Evolutionary conservation across 2,113 vertebrate species (phyloP).

Genomic region (Ellobius talpinus): DNA sequence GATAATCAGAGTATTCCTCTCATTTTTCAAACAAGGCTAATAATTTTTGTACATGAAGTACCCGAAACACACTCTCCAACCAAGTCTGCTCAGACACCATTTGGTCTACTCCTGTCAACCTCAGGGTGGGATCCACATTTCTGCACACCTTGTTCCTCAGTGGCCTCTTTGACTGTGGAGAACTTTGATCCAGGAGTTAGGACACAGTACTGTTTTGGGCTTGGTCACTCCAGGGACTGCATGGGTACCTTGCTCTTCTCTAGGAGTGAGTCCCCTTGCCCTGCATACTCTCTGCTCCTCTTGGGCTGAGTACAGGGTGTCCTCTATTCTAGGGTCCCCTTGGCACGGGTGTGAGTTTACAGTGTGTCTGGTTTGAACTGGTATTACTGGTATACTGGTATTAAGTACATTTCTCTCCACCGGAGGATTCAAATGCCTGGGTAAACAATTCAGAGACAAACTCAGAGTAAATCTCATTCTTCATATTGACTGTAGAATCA

Average conservation of each 20-base stretch:
- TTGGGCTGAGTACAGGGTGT: neutral
- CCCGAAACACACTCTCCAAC: neutral
- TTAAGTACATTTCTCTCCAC: neutral
- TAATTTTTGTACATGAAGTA: neutral
- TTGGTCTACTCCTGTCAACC: neutral
- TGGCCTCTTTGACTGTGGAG: neutral
- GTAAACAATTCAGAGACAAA: conserved; percentile 7
- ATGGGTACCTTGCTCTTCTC: neutral
- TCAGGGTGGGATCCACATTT: too few relatives aligned
- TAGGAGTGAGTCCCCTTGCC: neutral
- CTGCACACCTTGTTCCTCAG: neutral
- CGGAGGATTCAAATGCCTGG: neutral
- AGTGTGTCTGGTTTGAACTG: neutral
- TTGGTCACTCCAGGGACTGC: neutral
- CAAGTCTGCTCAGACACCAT: neutral
- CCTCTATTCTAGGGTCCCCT: neutral
- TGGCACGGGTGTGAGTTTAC: neutral
- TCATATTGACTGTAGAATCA: conserved; percentile 1
- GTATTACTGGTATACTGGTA: neutral
- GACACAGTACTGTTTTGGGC: neutral
- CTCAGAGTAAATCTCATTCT: neutral
- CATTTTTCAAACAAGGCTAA: neutral
- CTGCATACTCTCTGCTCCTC: neutral
- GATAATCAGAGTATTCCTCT: neutral
- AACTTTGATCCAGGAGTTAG: neutral